Base-by-base conservation (phyloP, 2,888 invertebrate genomes). In the Lasioglossum figueresi region DNA sequence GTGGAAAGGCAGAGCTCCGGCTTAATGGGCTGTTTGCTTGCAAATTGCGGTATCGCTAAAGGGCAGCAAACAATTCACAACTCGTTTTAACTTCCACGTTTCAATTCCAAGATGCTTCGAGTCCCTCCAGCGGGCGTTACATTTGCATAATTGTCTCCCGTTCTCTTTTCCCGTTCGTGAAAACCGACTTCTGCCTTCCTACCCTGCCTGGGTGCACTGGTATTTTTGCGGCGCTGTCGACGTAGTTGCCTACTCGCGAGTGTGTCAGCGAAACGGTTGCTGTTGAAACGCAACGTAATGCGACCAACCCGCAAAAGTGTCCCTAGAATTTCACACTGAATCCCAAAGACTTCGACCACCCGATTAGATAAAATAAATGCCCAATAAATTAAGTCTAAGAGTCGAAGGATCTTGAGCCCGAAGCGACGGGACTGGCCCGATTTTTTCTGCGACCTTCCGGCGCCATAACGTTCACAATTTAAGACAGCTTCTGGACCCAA, bases 1-100 rank as follows among this genome's bases (percentile, higher is more conserved):
- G 71, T n/a, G 48, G 63, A 76, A 83, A 82, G 74, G 73, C 80
- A 73, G 56, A 72, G 83, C 79, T 72, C 72, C 71, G 77, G 68
- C 85, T 91, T 93, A 92, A 93, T 92, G 92, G 92, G 88, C 91
- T 93, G 92, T 94, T 93, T 93, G 90, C 92, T 93, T 94, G 93
- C 93, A 94, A 94, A 93, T 94, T 93, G 92, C 83, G 87, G 82
- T 88, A 93, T 90, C 88, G 92, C 93, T 93, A 93, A 94, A 94
- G 94, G 93, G 93, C 92, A 92, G 80, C 90, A 85, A 93, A 92
- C 93, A 92, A 93, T 93, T 93, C 92, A 92, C 88, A 91, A 92
- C 93, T 93, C 92, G 92, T 92, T 93, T 93, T 91, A 93, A 93
- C 91, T 93, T 92, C 84, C 79, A 87, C 91, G 87, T 93, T 92